phyloP scores from a whole-genome alignment of 2,113 vertebrate species.

The Oryzias woworae region DNA sequence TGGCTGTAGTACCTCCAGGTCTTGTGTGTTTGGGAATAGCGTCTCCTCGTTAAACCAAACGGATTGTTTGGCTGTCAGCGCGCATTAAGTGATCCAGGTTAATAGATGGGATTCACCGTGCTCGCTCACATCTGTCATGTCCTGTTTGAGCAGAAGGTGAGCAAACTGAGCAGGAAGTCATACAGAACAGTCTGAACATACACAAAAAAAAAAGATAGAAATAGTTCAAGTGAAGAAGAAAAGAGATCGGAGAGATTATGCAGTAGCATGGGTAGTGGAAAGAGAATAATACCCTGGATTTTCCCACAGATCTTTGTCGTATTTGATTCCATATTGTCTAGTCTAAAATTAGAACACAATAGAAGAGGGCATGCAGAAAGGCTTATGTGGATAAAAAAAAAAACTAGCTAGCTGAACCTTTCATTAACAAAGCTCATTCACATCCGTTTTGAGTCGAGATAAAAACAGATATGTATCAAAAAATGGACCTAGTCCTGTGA shows the following conservation, averaged over 20 bases:
- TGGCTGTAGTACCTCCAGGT: constrained; percentile 7
- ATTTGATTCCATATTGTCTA: constrained; percentile 3
- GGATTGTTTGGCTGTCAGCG: constrained; percentile 37
- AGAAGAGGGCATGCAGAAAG: background rate
- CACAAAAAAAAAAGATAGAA: background rate
- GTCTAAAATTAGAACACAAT: background rate
- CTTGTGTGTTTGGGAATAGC: constrained; percentile 7
- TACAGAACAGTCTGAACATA: constrained; percentile 2
- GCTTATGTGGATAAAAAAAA: background rate
- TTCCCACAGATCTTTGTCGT: constrained; percentile 14
- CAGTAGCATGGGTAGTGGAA: background rate
- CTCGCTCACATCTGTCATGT: constrained; percentile 38
- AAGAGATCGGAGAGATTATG: background rate
- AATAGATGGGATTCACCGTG: constrained; percentile 29
- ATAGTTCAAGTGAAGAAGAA: background rate
- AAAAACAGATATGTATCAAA: too few species aligned
- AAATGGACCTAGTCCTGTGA: too few species aligned
- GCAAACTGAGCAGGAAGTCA: background rate
- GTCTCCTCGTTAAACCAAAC: constrained; percentile 20
- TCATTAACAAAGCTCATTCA: background rate
- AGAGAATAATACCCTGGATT: constrained; percentile 4
- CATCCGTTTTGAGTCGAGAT: too few species aligned
- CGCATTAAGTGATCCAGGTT: constrained; percentile 18
- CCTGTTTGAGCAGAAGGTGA: constrained; percentile 14
- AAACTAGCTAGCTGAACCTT: background rate